phyloP scores from a whole-genome alignment of 2,888 invertebrate genomes.

The Aphidius colemani region DNA sequence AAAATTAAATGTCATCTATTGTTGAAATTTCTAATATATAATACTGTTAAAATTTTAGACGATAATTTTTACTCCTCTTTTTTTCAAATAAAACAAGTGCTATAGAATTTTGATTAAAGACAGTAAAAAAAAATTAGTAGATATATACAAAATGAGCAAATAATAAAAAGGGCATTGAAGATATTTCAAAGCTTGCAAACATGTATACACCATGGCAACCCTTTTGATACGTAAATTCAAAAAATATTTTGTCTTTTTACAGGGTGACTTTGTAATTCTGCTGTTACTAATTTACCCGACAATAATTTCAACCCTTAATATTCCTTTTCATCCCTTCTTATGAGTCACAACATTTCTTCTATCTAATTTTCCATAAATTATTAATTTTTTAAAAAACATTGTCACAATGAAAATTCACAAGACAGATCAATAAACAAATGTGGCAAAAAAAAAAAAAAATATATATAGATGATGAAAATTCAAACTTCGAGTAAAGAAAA shows the following conservation, averaged over 20 bases:
- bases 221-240: constrained; percentile 6
- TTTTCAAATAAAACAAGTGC: too few relatives aligned
- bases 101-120: too few relatives aligned
- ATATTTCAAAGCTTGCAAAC: too few relatives aligned
- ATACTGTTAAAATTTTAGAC: too few relatives aligned
- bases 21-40: too few relatives aligned
- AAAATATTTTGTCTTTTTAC: constrained; percentile 22
- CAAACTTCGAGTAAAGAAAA: too few relatives aligned
- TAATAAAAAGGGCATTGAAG: too few relatives aligned
- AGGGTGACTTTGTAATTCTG: constrained; percentile 10
- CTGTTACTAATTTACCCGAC: constrained; percentile 25
- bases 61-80: too few relatives aligned
- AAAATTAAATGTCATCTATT: too few relatives aligned
- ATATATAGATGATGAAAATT: background rate
- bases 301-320: constrained; percentile 1
- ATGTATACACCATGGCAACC: constrained; percentile 8
- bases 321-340: constrained; percentile 4
- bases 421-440: constrained; percentile 12
- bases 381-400: constrained; percentile 3
- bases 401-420: background rate
- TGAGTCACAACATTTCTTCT: background rate
- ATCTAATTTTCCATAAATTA: constrained; percentile 17
- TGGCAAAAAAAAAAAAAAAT: constrained; percentile 11
- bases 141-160: too few relatives aligned
- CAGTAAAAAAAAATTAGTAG: too few relatives aligned